These are phyloP conservation scores for Epistrophe eligans DNA, from an alignment of 2,888 invertebrate genomes.

Conservation along the genomic window DNA sequence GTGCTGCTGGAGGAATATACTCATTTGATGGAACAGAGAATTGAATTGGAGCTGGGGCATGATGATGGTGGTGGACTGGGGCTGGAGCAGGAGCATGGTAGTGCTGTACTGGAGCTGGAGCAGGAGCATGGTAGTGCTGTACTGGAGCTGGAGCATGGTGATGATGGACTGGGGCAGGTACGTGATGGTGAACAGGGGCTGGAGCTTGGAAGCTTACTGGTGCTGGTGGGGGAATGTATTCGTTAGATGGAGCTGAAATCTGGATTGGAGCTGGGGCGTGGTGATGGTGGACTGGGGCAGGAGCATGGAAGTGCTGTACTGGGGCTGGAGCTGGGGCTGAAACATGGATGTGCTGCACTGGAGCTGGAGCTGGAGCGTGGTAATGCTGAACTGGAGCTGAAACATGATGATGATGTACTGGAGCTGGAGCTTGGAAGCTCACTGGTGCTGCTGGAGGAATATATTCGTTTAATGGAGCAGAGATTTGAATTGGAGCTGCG, in stretches of 20 bases:
- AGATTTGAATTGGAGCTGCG: conserved; percentile 11
- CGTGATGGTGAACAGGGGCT: conserved; percentile 37
- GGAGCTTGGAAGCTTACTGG: conserved; percentile 37
- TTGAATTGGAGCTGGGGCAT: conserved; percentile 12
- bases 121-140: conserved; percentile 11
- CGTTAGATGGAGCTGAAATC: conserved; percentile 32
- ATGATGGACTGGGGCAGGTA: conserved; percentile 24
- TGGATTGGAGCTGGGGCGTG: conserved; percentile 19
- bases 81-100: conserved; percentile 29
- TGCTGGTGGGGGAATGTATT: conserved; percentile 67
- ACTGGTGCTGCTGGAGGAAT: conserved; percentile 63
- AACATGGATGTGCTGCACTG: conserved; percentile 19
- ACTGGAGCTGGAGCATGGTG: conserved; percentile 19
- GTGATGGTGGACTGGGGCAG: conserved; percentile 10
- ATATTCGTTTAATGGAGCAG: conserved; percentile 48
- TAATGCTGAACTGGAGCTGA: conserved; percentile 20
- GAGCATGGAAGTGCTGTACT: conserved; percentile 13
- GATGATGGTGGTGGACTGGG: conserved; percentile 31
- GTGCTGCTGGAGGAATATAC: conserved; percentile 66
- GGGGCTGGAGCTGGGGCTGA: conserved; percentile 27
- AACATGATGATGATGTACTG: conserved; percentile 15
- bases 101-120: conserved; percentile 42
- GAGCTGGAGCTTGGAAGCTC: conserved; percentile 34
- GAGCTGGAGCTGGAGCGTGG: conserved; percentile 27
- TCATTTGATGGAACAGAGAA: conserved; percentile 39